phyloP scores from a whole-genome alignment of 2,113 vertebrate genomes.

The Empidonax traillii region DNA sequence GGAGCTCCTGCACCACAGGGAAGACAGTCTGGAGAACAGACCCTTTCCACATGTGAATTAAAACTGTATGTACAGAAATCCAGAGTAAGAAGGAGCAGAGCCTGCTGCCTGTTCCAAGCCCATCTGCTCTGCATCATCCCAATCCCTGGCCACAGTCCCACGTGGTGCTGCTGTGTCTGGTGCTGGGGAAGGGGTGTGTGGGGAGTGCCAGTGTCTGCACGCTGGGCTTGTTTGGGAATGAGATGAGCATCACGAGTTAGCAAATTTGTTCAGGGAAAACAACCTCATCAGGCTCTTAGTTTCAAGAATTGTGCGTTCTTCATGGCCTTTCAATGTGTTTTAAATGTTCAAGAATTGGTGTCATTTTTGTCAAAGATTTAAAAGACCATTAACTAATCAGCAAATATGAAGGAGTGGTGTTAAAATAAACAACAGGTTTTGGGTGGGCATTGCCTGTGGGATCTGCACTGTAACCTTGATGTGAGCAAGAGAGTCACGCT shows the following conservation, averaged over 20 bases:
- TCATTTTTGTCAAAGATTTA: neutral
- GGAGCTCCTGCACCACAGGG: neutral
- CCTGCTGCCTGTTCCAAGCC: neutral
- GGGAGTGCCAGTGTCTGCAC: neutral
- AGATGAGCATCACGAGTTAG: neutral
- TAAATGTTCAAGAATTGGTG: constrained; percentile 11
- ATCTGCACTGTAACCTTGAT: neutral
- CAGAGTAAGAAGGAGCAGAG: neutral
- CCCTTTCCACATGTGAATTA: neutral
- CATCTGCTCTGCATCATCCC: neutral
- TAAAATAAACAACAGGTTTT: neutral
- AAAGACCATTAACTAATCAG: neutral
- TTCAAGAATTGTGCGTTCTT: constrained; percentile 12
- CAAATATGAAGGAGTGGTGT: neutral
- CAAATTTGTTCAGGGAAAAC: neutral
- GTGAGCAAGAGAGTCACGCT: neutral
- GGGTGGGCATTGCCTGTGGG: neutral
- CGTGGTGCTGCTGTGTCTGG: neutral
- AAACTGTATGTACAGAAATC: neutral
- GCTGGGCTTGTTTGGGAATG: neutral
- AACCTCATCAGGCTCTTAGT: neutral
- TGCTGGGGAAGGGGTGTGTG: neutral
- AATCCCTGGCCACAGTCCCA: neutral
- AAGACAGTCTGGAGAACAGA: neutral
- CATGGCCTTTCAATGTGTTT: neutral